Conservation (phyloP, 2,797 vertebrate species). For the Micromesistius poutassou region DNA sequence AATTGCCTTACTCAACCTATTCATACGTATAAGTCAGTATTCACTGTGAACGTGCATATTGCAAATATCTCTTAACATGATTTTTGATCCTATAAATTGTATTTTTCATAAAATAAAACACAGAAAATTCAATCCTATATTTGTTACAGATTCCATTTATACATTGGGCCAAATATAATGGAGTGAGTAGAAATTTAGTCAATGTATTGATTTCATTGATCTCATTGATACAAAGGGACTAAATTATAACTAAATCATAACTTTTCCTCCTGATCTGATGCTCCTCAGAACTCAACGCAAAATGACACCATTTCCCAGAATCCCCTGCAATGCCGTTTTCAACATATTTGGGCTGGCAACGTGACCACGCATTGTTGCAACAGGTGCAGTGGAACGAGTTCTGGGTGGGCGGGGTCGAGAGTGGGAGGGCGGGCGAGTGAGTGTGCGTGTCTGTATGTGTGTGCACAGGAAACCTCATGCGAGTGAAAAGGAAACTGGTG, state of each 20-base stretch:
- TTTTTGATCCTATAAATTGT: slow-evolving; percentile 1
- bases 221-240: background rate
- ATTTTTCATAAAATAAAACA: slow-evolving; percentile 2
- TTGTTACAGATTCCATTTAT: background rate
- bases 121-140: background rate
- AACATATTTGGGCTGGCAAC: slow-evolving; percentile 60
- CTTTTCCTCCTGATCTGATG: background rate
- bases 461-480: background rate
- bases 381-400: slow-evolving; percentile 18
- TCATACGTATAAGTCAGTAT: background rate
- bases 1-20: background rate
- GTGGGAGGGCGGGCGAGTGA: slow-evolving; percentile 20
- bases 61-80: background rate
- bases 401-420: slow-evolving; percentile 21
- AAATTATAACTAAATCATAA: background rate
- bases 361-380: slow-evolving; percentile 58
- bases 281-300: background rate
- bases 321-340: background rate
- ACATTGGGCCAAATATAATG: background rate
- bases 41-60: background rate
- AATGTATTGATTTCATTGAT: no score
- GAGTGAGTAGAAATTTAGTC: background rate
- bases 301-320: background rate
- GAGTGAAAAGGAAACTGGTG: background rate
- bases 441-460: background rate